Conservation (phyloP, 2,113 vertebrate species). For the Zosterops borbonicus region DNA sequence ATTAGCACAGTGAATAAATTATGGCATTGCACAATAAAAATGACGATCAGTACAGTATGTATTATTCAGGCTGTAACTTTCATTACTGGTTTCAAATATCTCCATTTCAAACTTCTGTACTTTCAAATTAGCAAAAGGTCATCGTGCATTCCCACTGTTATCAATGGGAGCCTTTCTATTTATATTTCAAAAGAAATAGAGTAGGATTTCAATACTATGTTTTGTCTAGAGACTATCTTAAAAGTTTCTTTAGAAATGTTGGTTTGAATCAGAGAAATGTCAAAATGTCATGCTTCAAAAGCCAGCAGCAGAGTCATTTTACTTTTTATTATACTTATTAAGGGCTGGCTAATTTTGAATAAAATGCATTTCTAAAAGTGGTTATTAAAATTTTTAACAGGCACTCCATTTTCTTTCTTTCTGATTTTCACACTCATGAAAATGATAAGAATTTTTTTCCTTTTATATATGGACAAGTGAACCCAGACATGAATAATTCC, state of each 20-base stretch:
- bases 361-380: background rate
- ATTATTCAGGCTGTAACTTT: background rate
- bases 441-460: background rate
- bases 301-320: background rate
- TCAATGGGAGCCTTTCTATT: background rate
- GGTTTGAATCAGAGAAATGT: background rate
- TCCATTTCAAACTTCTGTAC: background rate
- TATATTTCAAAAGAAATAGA: background rate
- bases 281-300: background rate
- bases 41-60: background rate
- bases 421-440: background rate
- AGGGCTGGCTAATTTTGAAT: background rate
- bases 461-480: background rate
- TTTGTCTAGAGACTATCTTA: background rate
- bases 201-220: background rate
- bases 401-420: background rate
- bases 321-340: background rate
- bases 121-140: slow-evolving; percentile 26
- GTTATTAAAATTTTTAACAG: background rate
- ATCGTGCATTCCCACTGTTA: background rate
- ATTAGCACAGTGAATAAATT: background rate
- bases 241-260: background rate
- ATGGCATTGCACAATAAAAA: background rate
- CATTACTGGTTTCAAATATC: background rate
- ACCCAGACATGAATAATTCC: background rate